A percentile compares a stretch with the other conserved stretches of the same genome.
phyloP scores from a whole-genome alignment of 2,888 invertebrate species.

The Drosophila prostipennis region DNA sequence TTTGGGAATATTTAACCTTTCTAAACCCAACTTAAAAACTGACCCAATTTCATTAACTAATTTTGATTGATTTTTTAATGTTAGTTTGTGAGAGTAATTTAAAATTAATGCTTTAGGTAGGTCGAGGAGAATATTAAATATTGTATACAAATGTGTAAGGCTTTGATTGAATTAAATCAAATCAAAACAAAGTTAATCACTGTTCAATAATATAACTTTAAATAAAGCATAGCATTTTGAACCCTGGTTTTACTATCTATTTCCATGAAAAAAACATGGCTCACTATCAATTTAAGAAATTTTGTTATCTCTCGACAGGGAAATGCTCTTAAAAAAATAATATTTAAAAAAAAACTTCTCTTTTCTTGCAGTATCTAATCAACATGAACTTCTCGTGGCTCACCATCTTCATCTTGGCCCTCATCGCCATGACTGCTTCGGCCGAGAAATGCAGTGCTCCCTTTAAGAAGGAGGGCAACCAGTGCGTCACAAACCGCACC shows the following conservation, averaged over 20 bases:
- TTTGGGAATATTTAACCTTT: no score
- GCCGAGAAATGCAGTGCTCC: conserved; percentile 67
- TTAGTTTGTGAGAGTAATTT: no score
- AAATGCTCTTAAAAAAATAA: neutral
- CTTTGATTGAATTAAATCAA: neutral
- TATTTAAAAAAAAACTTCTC: neutral
- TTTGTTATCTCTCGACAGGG: no score
- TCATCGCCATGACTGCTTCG: conserved; percentile 67
- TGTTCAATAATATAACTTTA: neutral
- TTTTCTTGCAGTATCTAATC: conserved; percentile 13
- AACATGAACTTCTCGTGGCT: conserved; percentile 79
- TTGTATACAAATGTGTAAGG: neutral
- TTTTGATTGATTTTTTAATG: no score
- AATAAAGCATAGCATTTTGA: no score
- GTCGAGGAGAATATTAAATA: neutral
- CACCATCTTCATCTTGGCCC: conserved; percentile 71
- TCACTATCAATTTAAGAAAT: neutral
- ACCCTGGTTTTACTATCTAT: neutral
- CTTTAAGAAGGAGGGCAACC: conserved; percentile 52
- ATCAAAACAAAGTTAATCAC: neutral
- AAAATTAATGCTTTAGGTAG: neutral
- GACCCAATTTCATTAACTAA: no score
- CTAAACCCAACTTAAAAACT: no score
- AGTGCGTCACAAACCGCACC: conserved; percentile 73
- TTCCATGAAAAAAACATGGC: neutral